phyloP scores from a whole-genome alignment of 1,140 invertebrate genomes.

The Frieseomelitta varia region DNA sequence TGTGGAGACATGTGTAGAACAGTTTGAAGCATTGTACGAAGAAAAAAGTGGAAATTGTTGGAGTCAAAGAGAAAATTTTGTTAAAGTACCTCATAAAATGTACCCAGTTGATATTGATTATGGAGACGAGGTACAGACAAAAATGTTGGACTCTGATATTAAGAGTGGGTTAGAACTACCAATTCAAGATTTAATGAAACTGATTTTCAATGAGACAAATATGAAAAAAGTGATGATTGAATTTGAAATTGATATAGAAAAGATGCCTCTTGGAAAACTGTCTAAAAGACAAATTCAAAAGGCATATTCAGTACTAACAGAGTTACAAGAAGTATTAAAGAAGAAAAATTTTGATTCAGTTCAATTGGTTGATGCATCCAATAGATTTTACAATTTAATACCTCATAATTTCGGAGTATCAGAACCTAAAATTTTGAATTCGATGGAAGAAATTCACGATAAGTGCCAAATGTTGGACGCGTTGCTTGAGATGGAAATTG shows the following conservation, averaged over 20 bases:
- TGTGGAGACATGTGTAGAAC: constrained; percentile 84
- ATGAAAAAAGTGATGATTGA: constrained; percentile 97
- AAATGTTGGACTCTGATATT: constrained; percentile 75
- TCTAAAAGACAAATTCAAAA: constrained; percentile 94
- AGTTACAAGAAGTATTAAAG: constrained; percentile 87
- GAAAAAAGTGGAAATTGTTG: constrained; percentile 95
- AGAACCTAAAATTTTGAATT: constrained; percentile 91
- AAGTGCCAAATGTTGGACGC: constrained; percentile 97
- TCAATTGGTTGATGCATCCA: constrained; percentile 91
- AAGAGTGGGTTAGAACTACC: constrained; percentile 88
- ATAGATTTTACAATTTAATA: constrained; percentile 96
- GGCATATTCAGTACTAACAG: constrained; percentile 91
- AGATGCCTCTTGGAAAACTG: constrained; percentile 98
- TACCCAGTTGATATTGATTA: constrained; percentile 97
- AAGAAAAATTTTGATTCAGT: constrained; percentile 80
- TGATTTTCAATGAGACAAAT: constrained; percentile 94
- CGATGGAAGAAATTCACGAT: constrained; percentile 87
- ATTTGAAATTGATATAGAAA: constrained; percentile 97
- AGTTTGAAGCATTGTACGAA: constrained; percentile 88
- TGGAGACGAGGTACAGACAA: constrained; percentile 81
- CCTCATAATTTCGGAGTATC: constrained; percentile 96
- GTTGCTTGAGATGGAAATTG: constrained; percentile 96
- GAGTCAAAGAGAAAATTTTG: constrained; percentile 86
- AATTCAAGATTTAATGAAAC: constrained; percentile 91
- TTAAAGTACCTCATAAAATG: constrained; percentile 91